Conservation (phyloP, 2,797 vertebrate genomes). For the Craterocephalus amniculus region DNA sequence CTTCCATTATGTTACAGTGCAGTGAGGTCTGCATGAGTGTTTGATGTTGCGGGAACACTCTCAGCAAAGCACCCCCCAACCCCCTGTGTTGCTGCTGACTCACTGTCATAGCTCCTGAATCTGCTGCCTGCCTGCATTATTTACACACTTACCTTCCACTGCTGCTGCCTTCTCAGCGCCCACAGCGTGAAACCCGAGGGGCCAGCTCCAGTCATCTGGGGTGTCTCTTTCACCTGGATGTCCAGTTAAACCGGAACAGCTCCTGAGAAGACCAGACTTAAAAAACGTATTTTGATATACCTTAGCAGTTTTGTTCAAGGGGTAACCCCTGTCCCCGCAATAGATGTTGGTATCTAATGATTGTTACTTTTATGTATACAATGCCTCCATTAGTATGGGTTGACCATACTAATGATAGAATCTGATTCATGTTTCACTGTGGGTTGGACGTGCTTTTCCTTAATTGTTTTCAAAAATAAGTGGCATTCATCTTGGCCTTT, state of each 20-base stretch:
- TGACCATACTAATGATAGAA: too few species aligned
- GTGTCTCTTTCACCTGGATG: slow-evolving; percentile 12
- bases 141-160: slow-evolving; percentile 78
- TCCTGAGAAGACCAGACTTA: not conserved
- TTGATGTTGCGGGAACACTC: slow-evolving; percentile 55
- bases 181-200: slow-evolving; percentile 34
- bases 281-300: not conserved
- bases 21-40: slow-evolving; percentile 40
- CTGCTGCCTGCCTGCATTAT: slow-evolving; percentile 82
- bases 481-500: not conserved
- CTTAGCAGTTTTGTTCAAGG: not conserved
- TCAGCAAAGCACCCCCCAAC: slow-evolving; percentile 35
- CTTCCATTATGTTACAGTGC: slow-evolving; percentile 47
- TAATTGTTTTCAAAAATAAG: not conserved
- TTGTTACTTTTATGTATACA: not conserved
- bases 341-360: not conserved
- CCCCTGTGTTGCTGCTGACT: slow-evolving; percentile 80
- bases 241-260: slow-evolving; percentile 7
- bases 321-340: not conserved
- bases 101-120: slow-evolving; percentile 81
- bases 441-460: not conserved
- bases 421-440: too few species aligned
- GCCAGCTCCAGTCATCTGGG: slow-evolving; percentile 10
- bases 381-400: not conserved
- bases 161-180: slow-evolving; percentile 78